Conservation (phyloP, 2,797 vertebrate genomes). For the Anabacerthia variegaticeps region DNA sequence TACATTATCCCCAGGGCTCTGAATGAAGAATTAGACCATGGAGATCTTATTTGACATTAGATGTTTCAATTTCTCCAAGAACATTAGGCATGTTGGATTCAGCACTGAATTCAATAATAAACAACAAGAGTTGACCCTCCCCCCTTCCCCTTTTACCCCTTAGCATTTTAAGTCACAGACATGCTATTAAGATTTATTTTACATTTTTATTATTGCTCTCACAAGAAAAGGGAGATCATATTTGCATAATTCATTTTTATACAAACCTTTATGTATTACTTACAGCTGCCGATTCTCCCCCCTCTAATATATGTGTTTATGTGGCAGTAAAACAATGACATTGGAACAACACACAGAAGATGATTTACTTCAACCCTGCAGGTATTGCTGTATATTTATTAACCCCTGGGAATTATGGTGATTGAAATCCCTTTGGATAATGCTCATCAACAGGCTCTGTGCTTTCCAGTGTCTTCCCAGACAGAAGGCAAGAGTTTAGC, state of each 20-base stretch:
- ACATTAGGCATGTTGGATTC: conserved; percentile 51
- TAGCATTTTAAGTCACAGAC: conserved; percentile 53
- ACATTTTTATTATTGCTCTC: conserved; percentile 63
- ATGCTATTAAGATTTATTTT: conserved; percentile 72
- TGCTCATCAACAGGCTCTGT: not conserved
- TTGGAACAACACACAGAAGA: conserved; percentile 21
- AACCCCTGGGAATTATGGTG: conserved; percentile 38
- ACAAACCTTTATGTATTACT: conserved; percentile 39
- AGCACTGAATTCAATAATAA: conserved; percentile 29
- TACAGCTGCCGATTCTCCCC: conserved; percentile 1
- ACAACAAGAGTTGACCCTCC: not conserved
- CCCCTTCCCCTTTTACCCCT: conserved; percentile 16
- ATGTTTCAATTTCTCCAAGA: conserved; percentile 74
- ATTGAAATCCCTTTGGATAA: conserved; percentile 46
- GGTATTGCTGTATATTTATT: conserved; percentile 44
- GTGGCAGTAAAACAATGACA: conserved; percentile 60
- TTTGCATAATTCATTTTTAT: conserved; percentile 69
- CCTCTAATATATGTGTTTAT: conserved; percentile 53
- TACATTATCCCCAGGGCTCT: conserved; percentile 64
- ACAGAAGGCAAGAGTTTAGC: not conserved
- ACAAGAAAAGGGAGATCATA: conserved; percentile 45
- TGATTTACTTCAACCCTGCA: conserved; percentile 43
- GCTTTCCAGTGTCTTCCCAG: not conserved
- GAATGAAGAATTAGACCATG: conserved; percentile 68
- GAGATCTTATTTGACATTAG: conserved; percentile 72